Percentiles rank a stretch among this genome's conserved stretches.
Conservation (phyloP, 1,140 invertebrate species). For the Eumaeus atala region DNA sequence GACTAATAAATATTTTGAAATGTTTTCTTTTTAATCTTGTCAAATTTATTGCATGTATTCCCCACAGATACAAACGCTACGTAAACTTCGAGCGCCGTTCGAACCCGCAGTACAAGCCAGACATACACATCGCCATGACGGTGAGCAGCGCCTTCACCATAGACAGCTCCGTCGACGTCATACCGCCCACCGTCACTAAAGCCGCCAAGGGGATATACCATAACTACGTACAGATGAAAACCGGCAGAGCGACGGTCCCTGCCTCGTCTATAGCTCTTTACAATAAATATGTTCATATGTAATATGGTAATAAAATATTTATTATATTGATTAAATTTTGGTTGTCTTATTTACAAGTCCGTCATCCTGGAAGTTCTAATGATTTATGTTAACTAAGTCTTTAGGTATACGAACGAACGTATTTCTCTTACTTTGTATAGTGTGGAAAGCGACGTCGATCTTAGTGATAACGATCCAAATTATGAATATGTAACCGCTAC, state of each 20-base stretch:
- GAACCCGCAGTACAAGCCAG: constrained; percentile 69
- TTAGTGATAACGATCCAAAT: too few species aligned
- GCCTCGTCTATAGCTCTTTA: constrained; percentile 46
- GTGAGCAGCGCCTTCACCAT: constrained; percentile 76
- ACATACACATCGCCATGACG: constrained; percentile 69
- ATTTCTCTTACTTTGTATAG: too few species aligned
- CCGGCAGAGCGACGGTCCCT: constrained; percentile 38
- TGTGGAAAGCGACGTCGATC: too few species aligned
- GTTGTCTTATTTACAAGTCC: too few species aligned
- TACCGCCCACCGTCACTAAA: constrained; percentile 78
- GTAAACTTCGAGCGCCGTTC: constrained; percentile 75
- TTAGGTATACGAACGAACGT: too few species aligned
- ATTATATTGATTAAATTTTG: too few species aligned
- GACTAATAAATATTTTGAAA: too few species aligned
- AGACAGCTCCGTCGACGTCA: constrained; percentile 71
- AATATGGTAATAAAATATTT: not conserved
- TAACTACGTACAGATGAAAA: constrained; percentile 75
- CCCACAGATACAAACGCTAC: constrained; percentile 84
- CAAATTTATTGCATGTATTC: not conserved
- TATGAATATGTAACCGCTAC: too few species aligned
- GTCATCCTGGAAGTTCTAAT: too few species aligned
- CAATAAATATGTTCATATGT: constrained; percentile 53
- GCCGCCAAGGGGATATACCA: constrained; percentile 79
- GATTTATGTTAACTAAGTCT: too few species aligned
- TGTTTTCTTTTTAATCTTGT: too few species aligned